Evolutionary conservation across 1,140 invertebrate species (phyloP).

Genomic region (Parapsyche elsis): DNA sequence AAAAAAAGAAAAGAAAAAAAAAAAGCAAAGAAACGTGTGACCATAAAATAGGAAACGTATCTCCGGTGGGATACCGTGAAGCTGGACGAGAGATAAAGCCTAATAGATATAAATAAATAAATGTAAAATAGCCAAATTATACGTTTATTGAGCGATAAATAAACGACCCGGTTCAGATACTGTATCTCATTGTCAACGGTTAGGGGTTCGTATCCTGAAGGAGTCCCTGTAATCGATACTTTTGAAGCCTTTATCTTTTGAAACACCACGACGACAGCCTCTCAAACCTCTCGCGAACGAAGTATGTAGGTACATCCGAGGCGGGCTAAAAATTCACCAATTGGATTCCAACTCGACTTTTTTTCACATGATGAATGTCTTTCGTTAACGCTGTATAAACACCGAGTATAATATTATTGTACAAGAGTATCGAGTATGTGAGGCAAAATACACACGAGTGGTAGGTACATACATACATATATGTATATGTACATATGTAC

Average conservation of each 20-base stretch:
- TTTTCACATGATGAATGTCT: too few relatives aligned
- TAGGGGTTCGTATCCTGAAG: conserved; percentile 35
- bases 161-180: conserved; percentile 3
- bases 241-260: background rate
- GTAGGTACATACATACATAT: background rate
- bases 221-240: conserved; percentile 34
- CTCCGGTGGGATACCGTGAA: background rate
- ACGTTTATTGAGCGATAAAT: conserved; percentile 45
- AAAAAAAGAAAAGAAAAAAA: background rate
- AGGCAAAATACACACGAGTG: too few relatives aligned
- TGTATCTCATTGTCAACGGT: conserved; percentile 36
- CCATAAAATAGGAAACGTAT: conserved; percentile 35
- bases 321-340: too few relatives aligned
- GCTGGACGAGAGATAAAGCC: conserved; percentile 19
- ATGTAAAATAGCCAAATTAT: conserved; percentile 47
- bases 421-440: too few relatives aligned
- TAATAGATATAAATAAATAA: conserved; percentile 48
- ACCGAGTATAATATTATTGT: too few relatives aligned
- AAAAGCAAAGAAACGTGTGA: conserved; percentile 9
- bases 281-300: background rate
- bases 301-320: too few relatives aligned
- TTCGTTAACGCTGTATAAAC: too few relatives aligned
- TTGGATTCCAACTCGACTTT: too few relatives aligned
- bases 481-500: background rate
- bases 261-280: background rate